Base-by-base conservation (phyloP, 2,888 invertebrate species). In the Megaustenia siamemsis region DNA sequence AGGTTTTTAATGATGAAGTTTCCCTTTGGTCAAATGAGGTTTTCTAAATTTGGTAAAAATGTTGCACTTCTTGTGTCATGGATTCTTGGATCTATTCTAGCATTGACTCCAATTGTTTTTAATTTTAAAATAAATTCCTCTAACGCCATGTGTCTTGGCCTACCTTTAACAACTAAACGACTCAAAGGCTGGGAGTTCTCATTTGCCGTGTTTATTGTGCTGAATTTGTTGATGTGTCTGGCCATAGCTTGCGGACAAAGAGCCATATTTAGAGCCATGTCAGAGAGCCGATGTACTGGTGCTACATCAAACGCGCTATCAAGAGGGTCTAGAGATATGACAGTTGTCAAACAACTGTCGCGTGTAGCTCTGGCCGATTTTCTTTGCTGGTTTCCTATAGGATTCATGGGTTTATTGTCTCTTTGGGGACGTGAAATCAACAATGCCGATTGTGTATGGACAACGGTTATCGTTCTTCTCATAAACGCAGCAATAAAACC, bases 1-100 rank as follows among this genome's bases (percentile, higher is more conserved):
- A 95, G 96, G 15, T 95, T 95, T 88, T 94, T 95, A 88, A 95
- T 95, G 0, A 95, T 96, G 60, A 95, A 95, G 32, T 94, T 95
- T 85, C 95, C 96, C 28, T 92, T 96, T 75, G 95, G 83, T 15
- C 53, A 53, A 28, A 18, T 1, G 0, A 43, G 38, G 12, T 68
- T 80, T 53, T 69, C 80, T 3, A n/a, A 35, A 24, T n/a, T 53
- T 21, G 40, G 68, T 88, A 49, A 35, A 12, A 1, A n/a, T 49
- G 24, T 91, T 90, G 85, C 90, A 91, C 2, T 91, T 12, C 91
- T 89, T 4, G 85, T 93, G 8, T 35, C 53, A 35, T 80, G 80
- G 80, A 21, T 53, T 1, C 3, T n/a, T 24, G 78, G 78, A 21
- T 45, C 66, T 32, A 43, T 45, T 32, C 28, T 78, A 15, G 78